Percentiles rank a stretch among this genome's conserved stretches.
Conservation (phyloP, 2,888 invertebrate genomes). For the Auanema sp. region DNA sequence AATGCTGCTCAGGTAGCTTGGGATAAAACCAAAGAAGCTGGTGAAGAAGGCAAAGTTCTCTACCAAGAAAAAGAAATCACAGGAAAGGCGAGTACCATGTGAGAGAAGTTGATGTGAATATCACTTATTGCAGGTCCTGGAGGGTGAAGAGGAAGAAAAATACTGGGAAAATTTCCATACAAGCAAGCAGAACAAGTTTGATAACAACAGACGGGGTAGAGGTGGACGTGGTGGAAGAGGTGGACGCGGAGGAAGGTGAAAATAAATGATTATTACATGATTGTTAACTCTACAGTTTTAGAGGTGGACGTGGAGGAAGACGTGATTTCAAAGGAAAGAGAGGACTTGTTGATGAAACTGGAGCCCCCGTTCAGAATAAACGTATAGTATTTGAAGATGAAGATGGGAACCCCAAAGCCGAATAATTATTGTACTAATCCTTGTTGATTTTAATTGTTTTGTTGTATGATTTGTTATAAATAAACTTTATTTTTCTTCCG, state of each 20-base stretch:
- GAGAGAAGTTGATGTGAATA: background rate
- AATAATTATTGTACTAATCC: slow-evolving; percentile 1
- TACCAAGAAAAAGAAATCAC: slow-evolving; percentile 40
- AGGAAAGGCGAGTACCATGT: slow-evolving; percentile 21
- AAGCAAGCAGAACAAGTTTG: slow-evolving; percentile 35
- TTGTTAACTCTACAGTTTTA: background rate
- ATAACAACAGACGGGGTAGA: slow-evolving; percentile 26
- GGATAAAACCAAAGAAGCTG: slow-evolving; percentile 51
- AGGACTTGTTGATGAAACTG: slow-evolving; percentile 1
- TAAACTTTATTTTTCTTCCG: background rate
- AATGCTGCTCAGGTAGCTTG: slow-evolving; percentile 50
- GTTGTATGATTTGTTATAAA: slow-evolving; percentile 2
- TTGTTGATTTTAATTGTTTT: background rate
- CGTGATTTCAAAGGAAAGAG: slow-evolving; percentile 5
- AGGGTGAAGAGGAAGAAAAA: slow-evolving; percentile 59
- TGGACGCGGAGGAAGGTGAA: slow-evolving; percentile 16
- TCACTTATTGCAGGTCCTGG: slow-evolving; percentile 31
- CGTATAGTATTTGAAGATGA: slow-evolving; percentile 1
- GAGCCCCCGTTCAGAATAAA: background rate
- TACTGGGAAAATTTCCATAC: slow-evolving; percentile 60
- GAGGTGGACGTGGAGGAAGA: slow-evolving; percentile 25
- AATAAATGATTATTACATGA: background rate
- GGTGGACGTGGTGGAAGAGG: slow-evolving; percentile 35
- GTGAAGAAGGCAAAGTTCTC: slow-evolving; percentile 51
- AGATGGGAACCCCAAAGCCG: slow-evolving; percentile 4